Evolutionary conservation across 2,113 vertebrate genomes (phyloP), one percentile per base, ranked within the genome.

Genomic region (Aphyosemion australe): DNA sequence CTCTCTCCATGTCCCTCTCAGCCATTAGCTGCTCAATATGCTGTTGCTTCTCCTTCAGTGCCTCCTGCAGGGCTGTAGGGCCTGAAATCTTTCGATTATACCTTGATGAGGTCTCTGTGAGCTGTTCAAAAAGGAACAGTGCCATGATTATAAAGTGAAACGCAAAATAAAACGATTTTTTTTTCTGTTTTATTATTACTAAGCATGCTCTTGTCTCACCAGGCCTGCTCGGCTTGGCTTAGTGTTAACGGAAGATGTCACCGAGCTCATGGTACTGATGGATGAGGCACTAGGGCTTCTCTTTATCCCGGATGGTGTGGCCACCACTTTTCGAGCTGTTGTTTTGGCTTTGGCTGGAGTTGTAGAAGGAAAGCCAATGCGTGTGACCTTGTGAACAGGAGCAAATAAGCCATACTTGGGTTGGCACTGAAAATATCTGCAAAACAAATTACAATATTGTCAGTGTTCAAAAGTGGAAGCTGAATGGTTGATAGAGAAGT

Each of bases 1-100:
- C 97, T 85, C 95, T 92, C 89, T 99, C 97, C 88, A 96, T 91
- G 86, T 99, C 96, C 72, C 97, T 91, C 82, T 99, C 97, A 10
- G 95, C 96, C 91, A 99, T 93, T 56, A 99, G 94, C 88, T 99
- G 97, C 76, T 99, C 96, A 50, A 99, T 99, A 85, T 99, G 97
- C 86, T 99, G 97, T 89, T 99, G 97, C 79, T 99, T 99, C 92
- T 99, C 97, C 89, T 98, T 99, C 84, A 99, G 90, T 0, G 96
- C 97, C 86, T 99, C 97, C 89, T 98, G 97, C 34, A 99, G 87
- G 18, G 97, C 97, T 0, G 97, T 99, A 84, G 95, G 98, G 80
- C 97, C 97, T 5, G 97, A 98, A 82, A 99, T 99, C 90, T 99
- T 99, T 43, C 97, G 93, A 74, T 92, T 93, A 66, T 99, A 99